Evolutionary conservation across 1,140 invertebrate genomes (phyloP), one percentile per base, ranked within the genome.

Genomic region (Halictus rubicundus): DNA sequence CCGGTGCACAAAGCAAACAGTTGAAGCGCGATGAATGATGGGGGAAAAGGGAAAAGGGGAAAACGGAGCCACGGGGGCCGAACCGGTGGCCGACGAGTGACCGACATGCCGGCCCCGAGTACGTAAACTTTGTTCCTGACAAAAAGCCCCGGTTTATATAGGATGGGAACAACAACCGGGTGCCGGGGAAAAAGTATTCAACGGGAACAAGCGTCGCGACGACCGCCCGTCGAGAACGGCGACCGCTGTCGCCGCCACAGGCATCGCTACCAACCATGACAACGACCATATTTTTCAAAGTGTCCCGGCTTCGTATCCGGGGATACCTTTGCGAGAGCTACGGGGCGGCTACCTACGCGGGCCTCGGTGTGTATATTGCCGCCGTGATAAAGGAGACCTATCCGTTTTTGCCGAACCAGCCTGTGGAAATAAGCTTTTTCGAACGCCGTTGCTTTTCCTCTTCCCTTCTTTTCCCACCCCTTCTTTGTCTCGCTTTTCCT

Each of bases 311-410:
- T 64, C 79, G 68, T 82, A 83, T 77, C 78, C 81, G 68, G 64
- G 49, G 76, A 80, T 88, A 88, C 84, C 83, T 88, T 88, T 80
- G 60, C 83, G 71, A 81, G 57, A 3, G 32, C 32, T n/a, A n/a
- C n/a, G 57, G 80, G 10, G 7, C 64, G 81, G 63, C 82, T 69
- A 88, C 80, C 79, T 82, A 80, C 68, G 74, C 80, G 10, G 42
- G 10, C 2, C 42, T 9, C 42, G 79, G 80, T 78, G 80, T 78
- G 84, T 87, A 87, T 88, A 89, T 89, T 87, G 87, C 88, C 39
- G 68, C 59, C 65, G 84, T 89, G 88, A 90, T 88, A 89, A 88
- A 90, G 85, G 81, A 76, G 71, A 82, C 81, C 88, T 86, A 90
- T 90, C 78, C 85, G 82, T 89, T 88, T 82, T 82, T 88, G 78